phyloP scores from a whole-genome alignment of 1,140 invertebrate genomes.

The Neodiprion virginianus region DNA sequence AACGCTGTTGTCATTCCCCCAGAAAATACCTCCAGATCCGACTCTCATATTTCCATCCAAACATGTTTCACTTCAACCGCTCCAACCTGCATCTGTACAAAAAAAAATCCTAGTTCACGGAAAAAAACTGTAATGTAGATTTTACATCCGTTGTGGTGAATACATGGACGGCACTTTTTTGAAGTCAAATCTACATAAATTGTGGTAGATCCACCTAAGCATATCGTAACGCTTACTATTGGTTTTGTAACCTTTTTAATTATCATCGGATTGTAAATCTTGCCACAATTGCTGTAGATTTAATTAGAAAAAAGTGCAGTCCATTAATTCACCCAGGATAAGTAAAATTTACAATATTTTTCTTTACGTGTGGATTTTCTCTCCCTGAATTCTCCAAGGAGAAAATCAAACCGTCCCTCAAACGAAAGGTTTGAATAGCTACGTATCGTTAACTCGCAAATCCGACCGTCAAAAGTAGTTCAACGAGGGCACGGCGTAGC shows the following conservation, averaged over 20 bases:
- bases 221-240: too few relatives aligned
- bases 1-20: neutral
- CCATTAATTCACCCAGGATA: slow-evolving; percentile 13
- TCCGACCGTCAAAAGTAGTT: slow-evolving; percentile 45
- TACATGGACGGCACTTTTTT: too few relatives aligned
- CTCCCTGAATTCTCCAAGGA: neutral
- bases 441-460: slow-evolving; percentile 60
- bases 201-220: too few relatives aligned
- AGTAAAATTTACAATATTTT: slow-evolving; percentile 19
- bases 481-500: slow-evolving; percentile 12
- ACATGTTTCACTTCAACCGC: neutral
- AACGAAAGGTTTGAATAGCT: slow-evolving; percentile 42
- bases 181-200: too few relatives aligned
- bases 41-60: neutral
- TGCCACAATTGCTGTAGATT: neutral
- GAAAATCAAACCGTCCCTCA: slow-evolving; percentile 43
- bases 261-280: neutral
- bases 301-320: slow-evolving; percentile 17
- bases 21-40: neutral
- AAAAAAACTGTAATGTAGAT: too few relatives aligned
- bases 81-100: neutral
- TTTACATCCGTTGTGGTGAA: too few relatives aligned
- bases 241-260: too few relatives aligned
- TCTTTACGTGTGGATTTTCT: slow-evolving; percentile 25
- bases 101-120: neutral